Conservation (phyloP, 2,113 vertebrate species). For the Chaetops frenatus region DNA sequence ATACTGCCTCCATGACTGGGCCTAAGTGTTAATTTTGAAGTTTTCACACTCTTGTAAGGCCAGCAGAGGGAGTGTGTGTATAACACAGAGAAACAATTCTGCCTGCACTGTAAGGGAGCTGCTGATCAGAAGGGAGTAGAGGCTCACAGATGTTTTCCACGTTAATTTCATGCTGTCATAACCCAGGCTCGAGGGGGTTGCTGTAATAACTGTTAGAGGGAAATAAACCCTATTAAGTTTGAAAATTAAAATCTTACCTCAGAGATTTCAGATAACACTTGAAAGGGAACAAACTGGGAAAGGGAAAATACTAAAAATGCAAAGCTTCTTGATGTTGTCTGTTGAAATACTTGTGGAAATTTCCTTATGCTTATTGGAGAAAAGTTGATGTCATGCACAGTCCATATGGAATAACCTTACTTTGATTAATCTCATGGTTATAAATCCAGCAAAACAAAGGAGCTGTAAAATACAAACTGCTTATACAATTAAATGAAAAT, state of each 20-base stretch:
- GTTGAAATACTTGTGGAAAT: not conserved
- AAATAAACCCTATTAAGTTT: not conserved
- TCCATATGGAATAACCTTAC: not conserved
- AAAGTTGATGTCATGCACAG: not conserved
- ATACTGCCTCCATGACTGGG: not conserved
- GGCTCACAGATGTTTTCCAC: not conserved
- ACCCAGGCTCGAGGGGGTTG: not conserved
- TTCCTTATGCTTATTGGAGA: not conserved
- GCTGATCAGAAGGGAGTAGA: not conserved
- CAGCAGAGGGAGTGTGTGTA: constrained; percentile 9
- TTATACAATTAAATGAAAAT: not conserved
- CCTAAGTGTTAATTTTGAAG: not conserved
- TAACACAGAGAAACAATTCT: not conserved
- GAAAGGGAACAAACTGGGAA: not conserved
- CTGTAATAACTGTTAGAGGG: not conserved
- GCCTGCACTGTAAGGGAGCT: not conserved
- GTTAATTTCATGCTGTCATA: constrained; percentile 8
- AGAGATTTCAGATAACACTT: not conserved
- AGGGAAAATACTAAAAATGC: not conserved
- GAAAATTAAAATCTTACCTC: constrained; percentile 16
- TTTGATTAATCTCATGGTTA: not conserved
- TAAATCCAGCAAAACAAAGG: not conserved
- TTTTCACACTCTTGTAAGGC: not conserved
- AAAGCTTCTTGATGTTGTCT: not conserved
- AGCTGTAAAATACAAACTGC: not conserved